phyloP scores from a whole-genome alignment of 2,113 vertebrate species.

The Larimichthys polyactis region DNA sequence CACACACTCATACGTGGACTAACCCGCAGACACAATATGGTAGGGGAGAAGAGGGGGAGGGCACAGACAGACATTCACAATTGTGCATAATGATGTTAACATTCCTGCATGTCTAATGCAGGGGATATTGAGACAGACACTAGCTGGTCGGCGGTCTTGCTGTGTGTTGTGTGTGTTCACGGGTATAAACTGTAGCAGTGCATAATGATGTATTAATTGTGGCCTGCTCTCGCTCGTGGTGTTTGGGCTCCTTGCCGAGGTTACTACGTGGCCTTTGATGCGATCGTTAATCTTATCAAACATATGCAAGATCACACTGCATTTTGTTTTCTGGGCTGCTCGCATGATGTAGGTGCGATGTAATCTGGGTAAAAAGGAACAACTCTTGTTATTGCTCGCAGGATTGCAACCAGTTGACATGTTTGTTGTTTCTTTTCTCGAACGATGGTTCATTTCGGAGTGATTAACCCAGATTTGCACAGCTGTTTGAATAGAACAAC shows the following conservation, averaged over 20 bases:
- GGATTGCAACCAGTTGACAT: conserved; percentile 11
- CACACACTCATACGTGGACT: conserved; percentile 74
- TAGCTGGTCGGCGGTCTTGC: conserved; percentile 60
- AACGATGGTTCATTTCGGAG: conserved; percentile 9
- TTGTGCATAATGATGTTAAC: conserved; percentile 93
- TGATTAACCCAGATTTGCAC: conserved; percentile 39
- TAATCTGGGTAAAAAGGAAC: conserved; percentile 3
- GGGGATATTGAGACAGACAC: conserved; percentile 72
- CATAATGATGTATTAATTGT: conserved; percentile 81
- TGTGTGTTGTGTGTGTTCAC: conserved; percentile 60
- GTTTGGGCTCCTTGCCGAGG: conserved; percentile 58
- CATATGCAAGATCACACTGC: conserved; percentile 55
- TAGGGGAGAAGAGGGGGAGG: conserved; percentile 75
- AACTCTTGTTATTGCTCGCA: conserved; percentile 5
- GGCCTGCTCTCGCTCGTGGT: conserved; percentile 45
- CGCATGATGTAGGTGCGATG: conserved; percentile 12
- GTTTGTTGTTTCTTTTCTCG: conserved; percentile 11
- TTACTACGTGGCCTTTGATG: conserved; percentile 53
- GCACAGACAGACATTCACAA: conserved; percentile 89
- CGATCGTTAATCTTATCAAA: conserved; percentile 66
- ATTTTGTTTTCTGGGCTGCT: conserved; percentile 42
- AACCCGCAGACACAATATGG: conserved; percentile 85
- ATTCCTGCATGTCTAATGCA: conserved; percentile 94
- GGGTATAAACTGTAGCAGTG: conserved; percentile 50
- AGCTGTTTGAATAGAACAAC: conserved; percentile 22